phyloP scores from a whole-genome alignment of 2,113 vertebrate genomes.

The Elaphurus davidianus region DNA sequence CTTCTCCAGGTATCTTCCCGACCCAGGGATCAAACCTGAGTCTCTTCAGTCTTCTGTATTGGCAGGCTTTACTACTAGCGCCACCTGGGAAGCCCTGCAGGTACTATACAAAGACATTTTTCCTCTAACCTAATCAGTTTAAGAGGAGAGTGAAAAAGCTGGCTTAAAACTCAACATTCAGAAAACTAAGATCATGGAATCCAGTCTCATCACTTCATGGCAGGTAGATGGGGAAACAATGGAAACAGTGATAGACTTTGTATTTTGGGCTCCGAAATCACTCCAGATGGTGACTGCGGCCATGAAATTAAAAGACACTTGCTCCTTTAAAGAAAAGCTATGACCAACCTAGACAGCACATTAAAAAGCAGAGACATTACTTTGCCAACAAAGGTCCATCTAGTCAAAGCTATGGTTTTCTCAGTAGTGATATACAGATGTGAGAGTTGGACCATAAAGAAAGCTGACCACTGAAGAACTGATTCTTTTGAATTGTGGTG shows the following conservation, averaged over 20 bases:
- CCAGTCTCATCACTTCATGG: not conserved
- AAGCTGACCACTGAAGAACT: not conserved
- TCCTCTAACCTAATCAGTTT: not conserved
- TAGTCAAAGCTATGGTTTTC: not conserved
- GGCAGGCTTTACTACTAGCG: not conserved
- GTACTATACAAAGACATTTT: not conserved
- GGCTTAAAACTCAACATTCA: not conserved
- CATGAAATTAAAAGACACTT: not conserved
- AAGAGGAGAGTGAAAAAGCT: not conserved
- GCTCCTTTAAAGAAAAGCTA: not conserved
- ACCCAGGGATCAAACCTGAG: not conserved
- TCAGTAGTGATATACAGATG: not conserved
- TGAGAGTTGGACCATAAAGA: not conserved
- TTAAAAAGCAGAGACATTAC: not conserved
- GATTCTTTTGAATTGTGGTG: not conserved
- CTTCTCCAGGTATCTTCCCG: not conserved
- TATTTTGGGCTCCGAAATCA: not conserved
- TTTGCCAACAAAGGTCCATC: not conserved
- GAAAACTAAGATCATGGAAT: not conserved
- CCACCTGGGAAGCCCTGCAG: not conserved
- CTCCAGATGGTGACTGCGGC: not conserved
- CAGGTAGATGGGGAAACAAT: not conserved
- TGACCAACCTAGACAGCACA: not conserved
- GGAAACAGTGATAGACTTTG: not conserved
- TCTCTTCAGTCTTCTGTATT: not conserved